phyloP scores from a whole-genome alignment of 1,140 invertebrate genomes.

The Andricus grossulariae region DNA sequence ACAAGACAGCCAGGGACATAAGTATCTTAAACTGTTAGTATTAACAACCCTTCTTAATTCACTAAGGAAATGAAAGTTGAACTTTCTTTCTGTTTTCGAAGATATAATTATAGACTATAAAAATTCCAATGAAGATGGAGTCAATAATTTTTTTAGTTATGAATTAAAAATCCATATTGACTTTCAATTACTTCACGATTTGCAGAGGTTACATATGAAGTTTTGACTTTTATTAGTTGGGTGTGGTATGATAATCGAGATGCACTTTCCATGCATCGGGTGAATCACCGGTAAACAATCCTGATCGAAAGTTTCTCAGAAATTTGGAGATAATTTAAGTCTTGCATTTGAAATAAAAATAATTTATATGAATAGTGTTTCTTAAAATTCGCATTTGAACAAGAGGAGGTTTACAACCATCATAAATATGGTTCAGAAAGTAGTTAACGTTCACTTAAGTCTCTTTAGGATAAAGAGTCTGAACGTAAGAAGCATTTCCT shows the following conservation, averaged over 20 bases:
- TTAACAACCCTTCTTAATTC: background rate
- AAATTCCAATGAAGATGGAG: background rate
- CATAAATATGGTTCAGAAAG: conserved; percentile 13
- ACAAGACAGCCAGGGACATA: background rate
- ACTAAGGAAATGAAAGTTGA: background rate
- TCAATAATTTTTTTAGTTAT: too few relatives aligned
- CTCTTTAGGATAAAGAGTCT: background rate
- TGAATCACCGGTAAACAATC: conserved; percentile 6
- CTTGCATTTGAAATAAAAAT: too few relatives aligned
- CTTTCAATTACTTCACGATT: background rate
- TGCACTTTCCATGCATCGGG: conserved; percentile 17
- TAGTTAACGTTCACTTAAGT: background rate
- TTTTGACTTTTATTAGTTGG: conserved; percentile 13
- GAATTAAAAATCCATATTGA: too few relatives aligned
- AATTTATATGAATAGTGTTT: too few relatives aligned
- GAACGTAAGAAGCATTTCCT: background rate
- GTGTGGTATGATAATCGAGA: conserved; percentile 23
- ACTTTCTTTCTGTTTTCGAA: conserved; percentile 13
- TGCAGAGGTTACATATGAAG: conserved; percentile 4
- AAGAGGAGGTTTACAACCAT: conserved; percentile 2
- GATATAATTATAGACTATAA: background rate
- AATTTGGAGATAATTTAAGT: background rate
- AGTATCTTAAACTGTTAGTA: background rate
- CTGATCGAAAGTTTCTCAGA: conserved; percentile 26
- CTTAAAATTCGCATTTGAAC: background rate